Evolutionary conservation across 2,888 invertebrate species (phyloP).

Genomic region (Metacarcinus magister): DNA sequence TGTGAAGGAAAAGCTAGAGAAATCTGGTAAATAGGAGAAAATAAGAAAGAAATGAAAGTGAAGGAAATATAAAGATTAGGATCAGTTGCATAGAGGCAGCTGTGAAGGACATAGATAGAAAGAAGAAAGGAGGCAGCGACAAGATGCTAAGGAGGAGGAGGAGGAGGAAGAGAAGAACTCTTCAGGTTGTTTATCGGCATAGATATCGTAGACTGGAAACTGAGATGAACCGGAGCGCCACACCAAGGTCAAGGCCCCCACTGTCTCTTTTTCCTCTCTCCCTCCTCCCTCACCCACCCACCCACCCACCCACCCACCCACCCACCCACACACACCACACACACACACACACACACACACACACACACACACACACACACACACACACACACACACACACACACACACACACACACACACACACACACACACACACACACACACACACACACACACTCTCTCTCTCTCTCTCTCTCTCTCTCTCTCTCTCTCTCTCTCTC

Average conservation of each 20-base stretch:
- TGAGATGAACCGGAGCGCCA: background rate
- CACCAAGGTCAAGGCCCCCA: background rate
- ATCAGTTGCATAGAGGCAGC: background rate
- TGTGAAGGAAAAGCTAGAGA: background rate
- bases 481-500: too few relatives aligned
- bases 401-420: too few relatives aligned
- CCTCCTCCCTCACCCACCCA: background rate
- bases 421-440: too few relatives aligned
- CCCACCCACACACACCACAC: too few relatives aligned
- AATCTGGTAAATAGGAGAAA: background rate
- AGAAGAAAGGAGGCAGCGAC: background rate
- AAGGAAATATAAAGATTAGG: background rate
- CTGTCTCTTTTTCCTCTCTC: background rate
- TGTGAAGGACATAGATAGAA: background rate
- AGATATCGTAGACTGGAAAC: background rate
- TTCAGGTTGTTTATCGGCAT: constrained; percentile 7
- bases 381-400: too few relatives aligned
- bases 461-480: too few relatives aligned
- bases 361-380: too few relatives aligned
- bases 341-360: too few relatives aligned
- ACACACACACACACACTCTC: too few relatives aligned
- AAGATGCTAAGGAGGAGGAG: background rate
- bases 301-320: background rate
- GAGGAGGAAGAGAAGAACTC: constrained; percentile 13
- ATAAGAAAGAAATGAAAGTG: background rate